These are phyloP conservation scores for Lepus europaeus DNA, from an alignment of 2,113 vertebrate genomes.

Conservation along the genomic window DNA sequence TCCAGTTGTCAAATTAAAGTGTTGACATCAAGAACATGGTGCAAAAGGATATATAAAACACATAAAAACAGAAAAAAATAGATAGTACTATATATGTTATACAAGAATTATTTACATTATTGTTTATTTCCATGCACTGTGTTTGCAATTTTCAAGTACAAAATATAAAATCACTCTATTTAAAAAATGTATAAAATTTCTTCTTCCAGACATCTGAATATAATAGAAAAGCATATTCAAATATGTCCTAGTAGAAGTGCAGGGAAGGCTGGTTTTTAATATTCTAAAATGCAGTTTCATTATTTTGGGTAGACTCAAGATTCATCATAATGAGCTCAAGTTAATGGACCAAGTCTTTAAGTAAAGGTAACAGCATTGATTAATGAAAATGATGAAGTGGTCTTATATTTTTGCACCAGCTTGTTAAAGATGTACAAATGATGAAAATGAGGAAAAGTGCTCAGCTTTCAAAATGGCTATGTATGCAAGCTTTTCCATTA, in stretches of 20 bases:
- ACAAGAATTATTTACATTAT: not conserved
- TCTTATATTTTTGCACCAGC: slow-evolving; percentile 12
- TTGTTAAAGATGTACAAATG: not conserved
- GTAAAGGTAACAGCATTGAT: slow-evolving; percentile 66
- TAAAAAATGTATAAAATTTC: not conserved
- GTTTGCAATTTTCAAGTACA: slow-evolving; percentile 24
- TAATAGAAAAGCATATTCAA: slow-evolving; percentile 39
- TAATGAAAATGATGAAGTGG: slow-evolving; percentile 34
- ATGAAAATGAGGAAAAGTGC: slow-evolving; percentile 43
- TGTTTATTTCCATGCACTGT: slow-evolving; percentile 41
- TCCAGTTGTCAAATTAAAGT: not conserved
- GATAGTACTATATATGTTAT: not conserved
- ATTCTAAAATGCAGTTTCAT: slow-evolving; percentile 13
- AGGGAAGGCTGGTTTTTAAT: not conserved
- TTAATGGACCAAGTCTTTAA: slow-evolving; percentile 60
- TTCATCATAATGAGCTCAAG: slow-evolving; percentile 53
- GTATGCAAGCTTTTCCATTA: slow-evolving; percentile 25
- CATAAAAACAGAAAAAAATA: not conserved
- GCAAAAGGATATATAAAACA: not conserved
- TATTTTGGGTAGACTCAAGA: slow-evolving; percentile 41
- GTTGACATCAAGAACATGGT: not conserved
- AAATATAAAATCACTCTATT: slow-evolving; percentile 31
- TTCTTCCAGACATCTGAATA: not conserved
- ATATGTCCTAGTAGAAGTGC: not conserved
- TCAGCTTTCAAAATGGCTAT: not conserved